Base-by-base conservation (phyloP, 2,888 invertebrate genomes). In the Onthophagus sagittarius region DNA sequence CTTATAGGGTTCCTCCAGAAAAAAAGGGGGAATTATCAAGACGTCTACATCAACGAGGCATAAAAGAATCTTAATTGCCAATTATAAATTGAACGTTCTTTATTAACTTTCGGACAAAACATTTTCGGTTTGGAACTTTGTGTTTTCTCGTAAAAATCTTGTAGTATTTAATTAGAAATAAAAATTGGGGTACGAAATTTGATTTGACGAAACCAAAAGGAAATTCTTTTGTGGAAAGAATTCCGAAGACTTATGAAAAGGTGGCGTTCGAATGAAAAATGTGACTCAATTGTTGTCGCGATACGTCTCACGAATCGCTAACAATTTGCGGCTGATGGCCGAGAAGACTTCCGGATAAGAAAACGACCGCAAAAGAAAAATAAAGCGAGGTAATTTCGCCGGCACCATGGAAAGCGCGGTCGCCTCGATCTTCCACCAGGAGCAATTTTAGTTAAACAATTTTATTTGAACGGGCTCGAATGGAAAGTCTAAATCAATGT, bases 321-420 rank as follows among this genome's bases (percentile, higher is more conserved):
- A 67, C 67, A 67, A 67, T 67, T 67, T 67, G n/a, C n/a, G 31
- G 15, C 32, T 67, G 67, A 67, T 67, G 67, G 67, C 23, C 67
- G 32, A 32, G 6, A 23, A 23, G 67, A 31, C 67, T 67, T 67
- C 31, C 15, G 67, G 67, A 14, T 6, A 67, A 67, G 32, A 23
- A n/a, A 23, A 32, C 67, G 67, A 32, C 32, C 67, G 32, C 67
- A 67, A 67, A 67, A 23, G 67, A 67, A 67, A 67, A 67, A 67
- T 67, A 67, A 53, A 15, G 31, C 31, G n/a, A 31, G 23, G 67
- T 67, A 67, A 67, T 15, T n/a, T 31, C 67, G 11, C 31, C 23
- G 31, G 67, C 31, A 67, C 64, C 64, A 23, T 23, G 11, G 23
- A 67, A 13, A 67, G 4, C 67, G 67, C 31, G 67, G 31, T n/a